phyloP scores from a whole-genome alignment of 2,797 vertebrate genomes.

The Tinamus major region DNA sequence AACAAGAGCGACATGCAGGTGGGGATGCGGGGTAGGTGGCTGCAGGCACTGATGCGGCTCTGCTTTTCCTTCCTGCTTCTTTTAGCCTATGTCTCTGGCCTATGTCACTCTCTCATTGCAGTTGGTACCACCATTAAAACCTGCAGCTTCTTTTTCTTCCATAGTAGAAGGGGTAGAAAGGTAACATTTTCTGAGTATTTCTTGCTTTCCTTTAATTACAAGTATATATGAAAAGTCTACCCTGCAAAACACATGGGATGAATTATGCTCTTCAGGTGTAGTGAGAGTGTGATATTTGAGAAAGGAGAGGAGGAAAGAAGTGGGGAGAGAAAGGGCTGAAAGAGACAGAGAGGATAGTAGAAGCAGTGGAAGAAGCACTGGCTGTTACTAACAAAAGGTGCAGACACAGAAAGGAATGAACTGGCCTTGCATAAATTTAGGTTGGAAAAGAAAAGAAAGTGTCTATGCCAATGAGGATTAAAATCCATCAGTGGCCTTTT shows the following conservation, averaged over 20 bases:
- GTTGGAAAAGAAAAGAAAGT: background rate
- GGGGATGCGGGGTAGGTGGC: rapidly evolving
- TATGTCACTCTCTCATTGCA: rapidly evolving
- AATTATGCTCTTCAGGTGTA: background rate
- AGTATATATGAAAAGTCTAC: background rate
- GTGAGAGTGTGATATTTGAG: background rate
- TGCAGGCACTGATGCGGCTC: background rate
- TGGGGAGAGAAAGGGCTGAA: background rate
- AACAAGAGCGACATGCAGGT: background rate
- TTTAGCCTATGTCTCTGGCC: background rate
- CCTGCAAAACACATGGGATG: background rate
- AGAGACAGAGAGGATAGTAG: background rate
- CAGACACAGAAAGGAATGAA: background rate
- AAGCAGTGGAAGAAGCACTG: rapidly evolving
- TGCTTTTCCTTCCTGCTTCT: background rate
- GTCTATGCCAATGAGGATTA: background rate
- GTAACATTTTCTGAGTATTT: background rate
- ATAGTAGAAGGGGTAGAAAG: background rate
- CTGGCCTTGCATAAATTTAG: background rate
- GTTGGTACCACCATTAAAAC: background rate
- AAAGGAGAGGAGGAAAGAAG: background rate
- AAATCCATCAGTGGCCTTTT: background rate
- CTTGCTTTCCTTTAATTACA: background rate
- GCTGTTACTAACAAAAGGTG: background rate
- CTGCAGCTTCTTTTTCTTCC: background rate